Evolutionary conservation across 2,888 invertebrate species (phyloP).

Genomic region (Drosophila kanekoi): DNA sequence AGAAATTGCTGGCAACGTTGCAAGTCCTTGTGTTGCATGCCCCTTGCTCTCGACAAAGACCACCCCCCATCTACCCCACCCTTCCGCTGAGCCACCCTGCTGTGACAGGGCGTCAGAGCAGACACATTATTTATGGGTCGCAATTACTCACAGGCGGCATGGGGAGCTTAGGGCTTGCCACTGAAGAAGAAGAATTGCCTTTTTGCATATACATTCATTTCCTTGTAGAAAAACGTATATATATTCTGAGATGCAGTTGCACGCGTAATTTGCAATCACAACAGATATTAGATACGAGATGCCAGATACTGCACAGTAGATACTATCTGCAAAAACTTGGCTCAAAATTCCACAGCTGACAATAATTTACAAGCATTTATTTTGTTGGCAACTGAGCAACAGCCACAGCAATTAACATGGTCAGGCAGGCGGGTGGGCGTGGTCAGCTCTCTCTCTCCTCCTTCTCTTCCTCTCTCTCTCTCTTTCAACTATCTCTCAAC

Average conservation of each 20-base stretch:
- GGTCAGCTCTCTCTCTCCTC: constrained; percentile 1
- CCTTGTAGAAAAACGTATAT: constrained; percentile 1
- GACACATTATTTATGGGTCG: constrained; percentile 66
- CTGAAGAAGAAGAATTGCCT: constrained; percentile 20
- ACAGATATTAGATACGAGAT: constrained; percentile 20
- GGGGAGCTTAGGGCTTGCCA: neutral
- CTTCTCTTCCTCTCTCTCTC: neutral
- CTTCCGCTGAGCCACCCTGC: neutral
- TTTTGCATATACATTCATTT: constrained; percentile 13
- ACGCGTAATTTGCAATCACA: constrained; percentile 41
- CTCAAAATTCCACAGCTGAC: constrained; percentile 43
- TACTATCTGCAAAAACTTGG: constrained; percentile 18
- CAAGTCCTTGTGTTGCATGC: constrained; percentile 30
- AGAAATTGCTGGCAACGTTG: constrained; percentile 58
- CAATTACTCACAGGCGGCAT: constrained; percentile 54
- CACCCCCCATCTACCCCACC: neutral
- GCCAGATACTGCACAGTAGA: constrained; percentile 5
- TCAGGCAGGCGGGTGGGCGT: constrained; percentile 5
- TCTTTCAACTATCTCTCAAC: neutral
- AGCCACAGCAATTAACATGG: constrained; percentile 77
- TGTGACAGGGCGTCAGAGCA: constrained; percentile 61
- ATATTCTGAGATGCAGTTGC: constrained; percentile 12
- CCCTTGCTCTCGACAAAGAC: too few species aligned
- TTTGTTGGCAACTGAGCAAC: constrained; percentile 47
- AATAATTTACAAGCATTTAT: constrained; percentile 68